phyloP scores from a whole-genome alignment of 2,113 vertebrate genomes.

The Thomomys bottae region DNA sequence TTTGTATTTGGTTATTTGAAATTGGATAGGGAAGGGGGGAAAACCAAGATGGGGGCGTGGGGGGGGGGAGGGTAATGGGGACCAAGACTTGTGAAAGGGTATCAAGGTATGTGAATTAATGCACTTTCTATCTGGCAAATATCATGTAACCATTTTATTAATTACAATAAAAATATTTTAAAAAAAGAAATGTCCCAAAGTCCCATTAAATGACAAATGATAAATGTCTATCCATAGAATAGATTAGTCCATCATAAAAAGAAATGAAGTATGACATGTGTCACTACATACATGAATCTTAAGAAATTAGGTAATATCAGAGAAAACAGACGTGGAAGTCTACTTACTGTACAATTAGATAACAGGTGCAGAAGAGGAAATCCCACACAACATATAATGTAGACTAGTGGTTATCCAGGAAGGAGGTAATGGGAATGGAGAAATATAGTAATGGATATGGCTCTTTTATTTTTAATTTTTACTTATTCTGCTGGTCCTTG shows the following conservation, averaged over 20 bases:
- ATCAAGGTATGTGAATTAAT: no score
- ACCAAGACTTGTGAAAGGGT: no score
- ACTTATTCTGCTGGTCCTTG: no score
- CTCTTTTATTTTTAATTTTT: no score
- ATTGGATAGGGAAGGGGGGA: no score
- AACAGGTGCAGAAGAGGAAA: not conserved
- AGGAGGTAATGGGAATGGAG: fast-evolving
- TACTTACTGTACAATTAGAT: not conserved
- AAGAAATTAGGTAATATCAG: conserved; percentile 11
- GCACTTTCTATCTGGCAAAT: no score
- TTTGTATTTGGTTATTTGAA: no score
- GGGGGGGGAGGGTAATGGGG: no score
- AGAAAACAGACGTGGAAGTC: not conserved
- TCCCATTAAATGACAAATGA: not conserved
- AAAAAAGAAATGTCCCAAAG: not conserved
- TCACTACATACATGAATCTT: not conserved
- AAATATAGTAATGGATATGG: not conserved
- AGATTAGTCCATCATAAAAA: not conserved
- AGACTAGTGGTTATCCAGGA: not conserved
- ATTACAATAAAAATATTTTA: no score
- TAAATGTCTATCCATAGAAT: not conserved
- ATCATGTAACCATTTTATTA: no score
- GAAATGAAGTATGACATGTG: not conserved
- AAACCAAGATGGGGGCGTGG: no score
- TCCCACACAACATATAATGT: not conserved